Base-by-base conservation (phyloP, 2,797 vertebrate genomes). In the Helarctos malayanus region DNA sequence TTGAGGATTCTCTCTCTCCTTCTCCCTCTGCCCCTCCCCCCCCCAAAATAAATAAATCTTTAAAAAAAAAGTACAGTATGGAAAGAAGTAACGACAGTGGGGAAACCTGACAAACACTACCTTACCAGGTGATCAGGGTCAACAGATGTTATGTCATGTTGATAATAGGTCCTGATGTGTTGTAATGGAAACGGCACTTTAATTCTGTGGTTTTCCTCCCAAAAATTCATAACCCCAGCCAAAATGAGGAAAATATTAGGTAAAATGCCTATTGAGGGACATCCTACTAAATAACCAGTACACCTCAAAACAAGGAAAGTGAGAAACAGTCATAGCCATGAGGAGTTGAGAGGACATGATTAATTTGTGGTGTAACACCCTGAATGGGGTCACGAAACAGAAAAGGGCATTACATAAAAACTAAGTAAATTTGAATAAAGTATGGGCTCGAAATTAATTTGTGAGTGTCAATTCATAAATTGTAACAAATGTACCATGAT, bases 171-270 rank as follows among this genome's bases (percentile, higher is more conserved):
- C 8, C 76, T 57, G 32, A 52, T 92, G 84, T 12, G 4, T 80
- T 88, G 32, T 84, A 71, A 82, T 92, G 56, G 80, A 96, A 89
- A 57, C 75, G 45, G 10, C 52, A 47, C 73, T 89, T 92, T 45
- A 89, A 84, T n/a, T 73, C 18, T 89, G 7, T 89, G 47, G 35
- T 52, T 68, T 90, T 93, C 61, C 38, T 56, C 45, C 7, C 65
- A n/a, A 59, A 86, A 87, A 29, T 69, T 63, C n/a, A 19, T 80
- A 84, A 57, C 27, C 29, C 32, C 25, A 47, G 25, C 41, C 38
- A 73, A 73, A 59, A n/a, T 57, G 88, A 75, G 69, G 68, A 89
- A 83, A 94, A 86, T 4, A 45, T 15, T 45, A 81, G 9, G 32
- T 91, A 81, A 86, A 27, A 87, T 61, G 59, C 47, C 80, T 73